phyloP scores from a whole-genome alignment of 53 echinoderm and acorn worm species.

The Antedon mediterranea region DNA sequence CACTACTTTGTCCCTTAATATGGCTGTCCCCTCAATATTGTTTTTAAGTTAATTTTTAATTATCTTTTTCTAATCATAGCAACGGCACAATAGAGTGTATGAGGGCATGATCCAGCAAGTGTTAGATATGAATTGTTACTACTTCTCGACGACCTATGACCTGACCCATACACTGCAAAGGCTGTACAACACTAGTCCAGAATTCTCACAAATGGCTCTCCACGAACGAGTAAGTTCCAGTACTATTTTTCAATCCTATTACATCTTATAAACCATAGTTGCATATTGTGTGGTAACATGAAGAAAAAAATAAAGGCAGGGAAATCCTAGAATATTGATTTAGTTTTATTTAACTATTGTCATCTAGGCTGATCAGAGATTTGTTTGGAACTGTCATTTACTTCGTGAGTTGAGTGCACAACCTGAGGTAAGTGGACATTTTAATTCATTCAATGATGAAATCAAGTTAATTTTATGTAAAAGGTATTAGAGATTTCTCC shows the following conservation, averaged over 20 bases:
- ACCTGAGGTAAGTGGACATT: conserved; percentile 52
- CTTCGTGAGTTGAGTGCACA: conserved; percentile 65
- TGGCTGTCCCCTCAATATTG: too few species aligned
- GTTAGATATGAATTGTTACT: conserved; percentile 53
- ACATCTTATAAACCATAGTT: too few species aligned
- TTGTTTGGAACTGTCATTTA: conserved; percentile 90
- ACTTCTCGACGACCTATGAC: conserved; percentile 88
- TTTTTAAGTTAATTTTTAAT: too few species aligned
- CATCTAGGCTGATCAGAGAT: conserved; percentile 79
- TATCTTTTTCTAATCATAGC: conserved; percentile 20
- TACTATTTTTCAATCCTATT: too few species aligned
- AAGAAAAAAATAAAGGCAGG: too few species aligned
- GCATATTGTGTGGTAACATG: too few species aligned
- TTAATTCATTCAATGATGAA: not conserved
- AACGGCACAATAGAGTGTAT: conserved; percentile 70
- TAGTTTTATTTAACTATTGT: not conserved
- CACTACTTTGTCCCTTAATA: too few species aligned
- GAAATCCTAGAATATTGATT: too few species aligned
- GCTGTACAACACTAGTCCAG: conserved; percentile 90
- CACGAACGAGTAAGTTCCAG: conserved; percentile 83
- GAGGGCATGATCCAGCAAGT: conserved; percentile 75
- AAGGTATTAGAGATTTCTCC: not conserved
- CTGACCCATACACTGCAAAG: conserved; percentile 87
- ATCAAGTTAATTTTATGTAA: not conserved
- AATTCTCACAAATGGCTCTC: conserved; percentile 77